Conservation (phyloP, 2,113 vertebrate species). For the Heloderma charlesbogerti region DNA sequence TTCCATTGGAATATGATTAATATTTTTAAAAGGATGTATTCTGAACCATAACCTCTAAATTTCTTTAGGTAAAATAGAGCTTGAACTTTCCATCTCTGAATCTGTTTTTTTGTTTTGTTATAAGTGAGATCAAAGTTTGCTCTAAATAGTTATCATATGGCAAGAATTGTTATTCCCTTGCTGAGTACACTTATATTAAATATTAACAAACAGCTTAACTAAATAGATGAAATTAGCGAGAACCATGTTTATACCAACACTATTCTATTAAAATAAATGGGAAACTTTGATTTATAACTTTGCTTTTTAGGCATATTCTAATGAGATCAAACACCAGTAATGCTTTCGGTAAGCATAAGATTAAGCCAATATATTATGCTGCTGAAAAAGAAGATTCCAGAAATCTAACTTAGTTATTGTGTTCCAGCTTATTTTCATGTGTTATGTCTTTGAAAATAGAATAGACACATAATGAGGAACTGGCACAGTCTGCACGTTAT, state of each 20-base stretch:
- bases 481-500: neutral
- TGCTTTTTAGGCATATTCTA: neutral
- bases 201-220: constrained; percentile 16
- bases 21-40: neutral
- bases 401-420: neutral
- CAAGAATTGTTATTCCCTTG: neutral
- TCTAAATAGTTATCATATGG: neutral
- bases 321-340: constrained; percentile 2
- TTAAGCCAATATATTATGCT: neutral
- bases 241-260: neutral
- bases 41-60: neutral
- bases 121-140: neutral
- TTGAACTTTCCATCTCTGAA: neutral
- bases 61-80: neutral
- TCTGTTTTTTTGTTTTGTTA: neutral
- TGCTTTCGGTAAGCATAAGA: constrained; percentile 19
- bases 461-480: neutral
- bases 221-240: neutral
- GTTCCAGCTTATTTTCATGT: neutral
- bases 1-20: neutral
- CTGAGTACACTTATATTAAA: neutral
- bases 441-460: neutral
- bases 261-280: neutral
- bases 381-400: neutral
- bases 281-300: neutral